Base-by-base conservation (phyloP, 2,888 invertebrate genomes). In the Drosophila quinaria region DNA sequence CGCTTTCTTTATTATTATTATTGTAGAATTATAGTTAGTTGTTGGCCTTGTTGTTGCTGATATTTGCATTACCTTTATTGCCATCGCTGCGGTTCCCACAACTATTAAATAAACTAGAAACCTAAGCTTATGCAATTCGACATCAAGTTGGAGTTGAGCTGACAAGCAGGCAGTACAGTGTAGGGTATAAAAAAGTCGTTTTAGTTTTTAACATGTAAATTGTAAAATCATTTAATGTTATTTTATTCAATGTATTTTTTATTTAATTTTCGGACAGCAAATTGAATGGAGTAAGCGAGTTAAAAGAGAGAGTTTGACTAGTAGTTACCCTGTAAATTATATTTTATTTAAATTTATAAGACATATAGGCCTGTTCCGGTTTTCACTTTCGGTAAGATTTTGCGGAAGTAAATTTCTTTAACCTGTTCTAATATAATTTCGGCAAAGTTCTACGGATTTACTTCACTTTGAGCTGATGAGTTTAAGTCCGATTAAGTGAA, bases 11-110 rank as follows among this genome's bases (percentile, higher is more conserved):
- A 33, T 46, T 33, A 33, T 61, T 66, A 31, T 58, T 66, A 31
- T 58, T 70, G 46, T 62, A 19, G 46, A 56, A 59, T 46, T 73
- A 42, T 35, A 50, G 35, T 61, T 50, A 22, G 19, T 41, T 54
- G 42, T 49, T 62, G 42, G 37, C 42, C 31, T 59, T 54, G 37
- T 71, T 70, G 37, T 25, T 64, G 37, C 35, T 47, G 10, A 42
- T 59, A 58, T 65, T 58, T 60, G 51, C 50, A 49, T 75, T 62
- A 54, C 60, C 68, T 56, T 50, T 47, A 61, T 64, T 66, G 42
- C 55, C 22, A 44, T 46, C 49, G 47, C 19, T 55, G 44, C n/a
- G 39, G 39, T 47, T 39, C 17, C 44, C 31, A 15, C 39, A 69
- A 62, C 60, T 72, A 56, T 51, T 52, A 51, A 31, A 39, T 6